Conservation (phyloP, 2,797 vertebrate genomes). For the Siniperca undulata region DNA sequence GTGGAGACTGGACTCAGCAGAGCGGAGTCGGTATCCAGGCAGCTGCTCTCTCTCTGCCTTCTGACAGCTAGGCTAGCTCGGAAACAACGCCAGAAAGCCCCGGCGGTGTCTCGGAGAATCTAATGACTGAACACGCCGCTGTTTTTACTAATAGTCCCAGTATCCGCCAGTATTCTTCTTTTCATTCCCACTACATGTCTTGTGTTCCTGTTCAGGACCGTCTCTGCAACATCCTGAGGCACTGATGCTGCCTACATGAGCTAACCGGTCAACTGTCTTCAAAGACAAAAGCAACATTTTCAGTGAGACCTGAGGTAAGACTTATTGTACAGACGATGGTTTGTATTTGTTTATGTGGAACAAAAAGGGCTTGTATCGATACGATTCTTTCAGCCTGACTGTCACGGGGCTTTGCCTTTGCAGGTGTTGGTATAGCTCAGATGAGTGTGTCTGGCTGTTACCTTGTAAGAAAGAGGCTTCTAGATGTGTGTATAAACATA, state of each 20-base stretch:
- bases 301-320: slow-evolving; percentile 55
- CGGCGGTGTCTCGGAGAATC: not conserved
- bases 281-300: slow-evolving; percentile 43
- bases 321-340: fast-evolving
- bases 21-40: slow-evolving; percentile 54
- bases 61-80: slow-evolving; percentile 51
- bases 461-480: not conserved
- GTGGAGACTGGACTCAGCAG: slow-evolving; percentile 73
- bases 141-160: not conserved
- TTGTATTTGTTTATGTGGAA: not conserved
- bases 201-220: slow-evolving; percentile 23
- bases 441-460: slow-evolving; percentile 23
- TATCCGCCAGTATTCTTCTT: slow-evolving; percentile 1
- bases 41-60: slow-evolving; percentile 21
- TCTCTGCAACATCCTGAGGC: slow-evolving; percentile 41
- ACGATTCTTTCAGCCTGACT: not conserved
- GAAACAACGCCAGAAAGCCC: slow-evolving; percentile 39
- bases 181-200: not conserved
- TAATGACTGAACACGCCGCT: slow-evolving; percentile 51
- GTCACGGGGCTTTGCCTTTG: slow-evolving; percentile 28
- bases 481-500: not conserved
- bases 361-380: not conserved
- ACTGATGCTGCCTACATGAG: slow-evolving; percentile 65
- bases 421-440: slow-evolving; percentile 16
- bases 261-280: slow-evolving; percentile 65